Evolutionary conservation across 2,113 vertebrate species (phyloP).

Genomic region (Laticauda laticaudata): DNA sequence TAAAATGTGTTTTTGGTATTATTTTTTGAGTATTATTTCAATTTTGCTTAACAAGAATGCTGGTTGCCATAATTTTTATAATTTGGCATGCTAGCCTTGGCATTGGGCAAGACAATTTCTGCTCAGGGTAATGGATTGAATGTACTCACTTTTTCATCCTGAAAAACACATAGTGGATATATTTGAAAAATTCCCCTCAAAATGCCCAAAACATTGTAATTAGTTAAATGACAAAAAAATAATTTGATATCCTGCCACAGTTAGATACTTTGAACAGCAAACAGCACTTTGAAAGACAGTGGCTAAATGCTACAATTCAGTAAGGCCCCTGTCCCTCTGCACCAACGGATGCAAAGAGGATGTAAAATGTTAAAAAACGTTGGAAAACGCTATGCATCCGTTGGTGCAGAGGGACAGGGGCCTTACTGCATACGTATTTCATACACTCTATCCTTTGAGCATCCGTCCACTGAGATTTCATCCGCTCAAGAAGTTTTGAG

Average conservation of each 20-base stretch:
- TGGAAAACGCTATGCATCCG: too few relatives aligned
- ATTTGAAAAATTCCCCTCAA: background rate
- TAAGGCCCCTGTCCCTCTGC: background rate
- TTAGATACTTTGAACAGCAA: background rate
- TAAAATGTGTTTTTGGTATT: background rate
- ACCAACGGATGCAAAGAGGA: too few relatives aligned
- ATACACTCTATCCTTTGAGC: too few relatives aligned
- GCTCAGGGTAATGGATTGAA: background rate
- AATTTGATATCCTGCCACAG: background rate
- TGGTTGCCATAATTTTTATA: background rate
- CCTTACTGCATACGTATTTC: too few relatives aligned
- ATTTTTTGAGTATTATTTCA: background rate
- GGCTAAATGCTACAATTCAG: background rate
- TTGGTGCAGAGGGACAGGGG: too few relatives aligned
- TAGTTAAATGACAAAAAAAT: background rate
- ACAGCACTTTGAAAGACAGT: background rate
- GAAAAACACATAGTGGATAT: background rate
- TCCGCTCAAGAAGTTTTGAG: too few relatives aligned
- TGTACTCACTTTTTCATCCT: background rate
- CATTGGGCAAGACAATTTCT: background rate
- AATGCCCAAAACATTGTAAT: background rate
- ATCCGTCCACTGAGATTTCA: too few relatives aligned
- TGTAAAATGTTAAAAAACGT: too few relatives aligned
- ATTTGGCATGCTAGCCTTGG: background rate
- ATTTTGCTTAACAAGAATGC: background rate